phyloP scores from a whole-genome alignment of 1,140 invertebrate species.

The Achatina immaculata region DNA sequence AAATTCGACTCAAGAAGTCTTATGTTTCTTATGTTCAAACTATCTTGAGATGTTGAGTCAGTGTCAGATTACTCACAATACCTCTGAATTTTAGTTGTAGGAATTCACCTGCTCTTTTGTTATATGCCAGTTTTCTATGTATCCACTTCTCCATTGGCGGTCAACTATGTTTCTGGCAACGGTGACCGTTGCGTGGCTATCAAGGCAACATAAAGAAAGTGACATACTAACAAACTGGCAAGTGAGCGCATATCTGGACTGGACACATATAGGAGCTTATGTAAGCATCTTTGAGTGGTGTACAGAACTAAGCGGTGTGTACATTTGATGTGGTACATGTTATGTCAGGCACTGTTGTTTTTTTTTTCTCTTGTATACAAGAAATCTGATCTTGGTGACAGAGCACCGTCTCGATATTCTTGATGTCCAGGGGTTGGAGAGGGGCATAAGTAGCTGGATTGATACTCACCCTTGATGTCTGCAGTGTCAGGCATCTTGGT shows the following conservation, averaged over 20 bases:
- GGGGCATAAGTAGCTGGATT: no score
- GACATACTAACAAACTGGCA: background rate
- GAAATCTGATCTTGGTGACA: background rate
- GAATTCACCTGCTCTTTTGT: no score
- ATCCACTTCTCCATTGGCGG: background rate
- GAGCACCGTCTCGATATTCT: background rate
- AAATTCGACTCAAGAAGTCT: no score
- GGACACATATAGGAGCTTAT: background rate
- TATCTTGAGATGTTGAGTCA: background rate
- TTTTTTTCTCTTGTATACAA: no score
- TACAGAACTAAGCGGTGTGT: no score
- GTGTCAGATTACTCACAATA: background rate
- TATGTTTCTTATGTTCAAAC: background rate
- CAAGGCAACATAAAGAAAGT: background rate
- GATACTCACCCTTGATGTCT: no score
- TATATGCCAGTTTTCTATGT: no score
- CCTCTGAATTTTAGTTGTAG: no score
- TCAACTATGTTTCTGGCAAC: background rate
- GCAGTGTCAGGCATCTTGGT: no score
- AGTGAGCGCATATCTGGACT: background rate
- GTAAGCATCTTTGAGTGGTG: background rate
- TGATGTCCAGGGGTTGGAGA: background rate
- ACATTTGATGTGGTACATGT: no score
- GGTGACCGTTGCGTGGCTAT: background rate
- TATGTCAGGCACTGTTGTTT: no score